Evolutionary conservation across 2,797 vertebrate genomes (phyloP).

Genomic region (Heteromormyrus szaboi): DNA sequence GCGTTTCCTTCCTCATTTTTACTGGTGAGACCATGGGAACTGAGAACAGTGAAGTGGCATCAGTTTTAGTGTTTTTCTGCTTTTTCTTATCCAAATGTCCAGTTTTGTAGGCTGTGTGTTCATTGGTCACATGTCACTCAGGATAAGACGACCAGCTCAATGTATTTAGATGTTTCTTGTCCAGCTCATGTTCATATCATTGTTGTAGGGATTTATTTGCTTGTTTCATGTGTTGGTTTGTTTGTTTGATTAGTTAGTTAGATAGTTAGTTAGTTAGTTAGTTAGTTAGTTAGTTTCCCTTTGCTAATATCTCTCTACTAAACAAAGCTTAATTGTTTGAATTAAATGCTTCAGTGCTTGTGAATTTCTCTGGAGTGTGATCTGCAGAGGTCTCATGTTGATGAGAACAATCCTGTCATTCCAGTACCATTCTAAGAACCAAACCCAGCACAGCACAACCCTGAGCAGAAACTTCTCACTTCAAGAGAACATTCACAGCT

Average conservation of each 20-base stretch:
- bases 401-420: not conserved
- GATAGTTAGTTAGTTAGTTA: not conserved
- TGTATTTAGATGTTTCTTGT: not conserved
- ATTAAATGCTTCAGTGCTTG: not conserved
- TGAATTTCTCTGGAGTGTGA: not conserved
- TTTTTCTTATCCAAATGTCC: not conserved
- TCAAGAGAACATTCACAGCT: conserved; percentile 9
- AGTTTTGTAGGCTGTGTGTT: not conserved
- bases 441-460: not conserved
- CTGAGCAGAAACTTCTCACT: not conserved
- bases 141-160: not conserved
- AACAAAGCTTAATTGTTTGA: not conserved
- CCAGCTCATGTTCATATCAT: not conserved
- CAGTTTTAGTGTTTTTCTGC: not conserved
- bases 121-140: not conserved
- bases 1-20: not conserved
- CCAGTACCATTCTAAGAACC: not conserved
- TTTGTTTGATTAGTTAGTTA: not conserved
- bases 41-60: not conserved
- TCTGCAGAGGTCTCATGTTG: not conserved
- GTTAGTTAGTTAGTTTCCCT: not conserved
- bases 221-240: not conserved
- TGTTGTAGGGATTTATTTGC: not conserved
- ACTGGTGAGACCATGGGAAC: not conserved
- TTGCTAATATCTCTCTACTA: not conserved